These are phyloP conservation scores for Laothoe populi DNA, from an alignment of 2,888 invertebrate genomes.

Conservation along the genomic window DNA sequence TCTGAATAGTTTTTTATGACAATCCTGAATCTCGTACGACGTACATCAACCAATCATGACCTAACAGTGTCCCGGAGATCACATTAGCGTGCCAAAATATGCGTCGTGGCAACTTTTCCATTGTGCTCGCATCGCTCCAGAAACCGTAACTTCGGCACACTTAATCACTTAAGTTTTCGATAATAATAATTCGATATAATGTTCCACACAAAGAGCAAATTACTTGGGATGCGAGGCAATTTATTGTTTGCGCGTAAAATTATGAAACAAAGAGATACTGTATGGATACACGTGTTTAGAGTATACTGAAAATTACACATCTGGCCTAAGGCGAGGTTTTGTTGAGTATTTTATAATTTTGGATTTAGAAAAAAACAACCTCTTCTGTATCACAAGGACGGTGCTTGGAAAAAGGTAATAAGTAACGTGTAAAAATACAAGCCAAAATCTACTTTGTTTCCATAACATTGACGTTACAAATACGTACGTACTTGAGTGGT, in stretches of 20 bases:
- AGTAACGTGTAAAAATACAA: no score
- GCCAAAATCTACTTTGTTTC: no score
- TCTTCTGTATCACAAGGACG: no score
- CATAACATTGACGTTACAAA: no score
- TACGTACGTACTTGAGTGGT: no score
- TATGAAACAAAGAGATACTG: conserved; percentile 20
- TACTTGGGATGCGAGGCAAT: conserved; percentile 37
- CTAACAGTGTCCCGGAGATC: conserved; percentile 41
- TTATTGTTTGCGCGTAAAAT: conserved; percentile 33
- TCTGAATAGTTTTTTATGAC: no score
- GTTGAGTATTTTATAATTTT: no score
- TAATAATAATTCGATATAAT: no score
- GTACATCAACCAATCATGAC: conserved; percentile 4
- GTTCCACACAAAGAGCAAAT: conserved; percentile 49
- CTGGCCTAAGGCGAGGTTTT: no score
- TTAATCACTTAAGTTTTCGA: conserved; percentile 76
- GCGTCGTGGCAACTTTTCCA: conserved; percentile 63
- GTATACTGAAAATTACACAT: no score
- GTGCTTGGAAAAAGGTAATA: no score
- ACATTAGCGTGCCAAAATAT: conserved; percentile 66
- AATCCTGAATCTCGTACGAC: not conserved
- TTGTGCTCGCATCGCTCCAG: conserved; percentile 50
- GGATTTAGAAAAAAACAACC: no score
- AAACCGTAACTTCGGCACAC: conserved; percentile 56
- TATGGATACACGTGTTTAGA: not conserved